Base-by-base conservation (phyloP, 2,888 invertebrate genomes). In the Pimpla rufipes region DNA sequence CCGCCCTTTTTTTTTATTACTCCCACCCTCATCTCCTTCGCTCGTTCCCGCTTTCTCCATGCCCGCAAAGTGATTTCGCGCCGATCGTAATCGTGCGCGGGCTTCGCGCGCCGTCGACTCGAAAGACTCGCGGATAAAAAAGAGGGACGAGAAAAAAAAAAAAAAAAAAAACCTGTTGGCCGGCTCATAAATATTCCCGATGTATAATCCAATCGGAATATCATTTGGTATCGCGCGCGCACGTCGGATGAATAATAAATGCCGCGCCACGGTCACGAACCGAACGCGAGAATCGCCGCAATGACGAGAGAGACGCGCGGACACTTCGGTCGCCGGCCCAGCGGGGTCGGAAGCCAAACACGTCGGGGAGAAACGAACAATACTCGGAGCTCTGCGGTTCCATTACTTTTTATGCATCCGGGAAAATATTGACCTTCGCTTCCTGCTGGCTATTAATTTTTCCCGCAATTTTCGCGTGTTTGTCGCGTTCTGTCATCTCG, bases 51-150 rank as follows among this genome's bases (percentile, higher is more conserved):
- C 50, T 13, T 29, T 18, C 11, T 8, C 37, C 6, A 16, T 18
- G 40, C 45, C 55, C 37, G 16, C 85, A 88, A 85, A 79, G 87
- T 88, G 88, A 74, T 73, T 47, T 73, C 87, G 85, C 81, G 84
- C 74, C 84, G 84, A 77, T 68, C 85, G 83, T 84, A 86, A 85
- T 87, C 85, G 84, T 75, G 45, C 77, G 50, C 50, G 42, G 13
- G 29, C 29, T n/a, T n/a, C n/a, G 29, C 42, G 59, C 42, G 40
- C 29, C 10, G 29, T 16, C 68, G 16, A 10, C 29, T 52, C 35
- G 23, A 66, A 29, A 16, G 47, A 11, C 29, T 29, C 29, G 29
- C n/a, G n/a, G n/a, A n/a, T n/a, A n/a, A n/a, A n/a, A n/a, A n/a
- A n/a, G n/a, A n/a, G n/a, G n/a, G n/a, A n/a, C n/a, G n/a, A n/a